Evolutionary conservation across 2,113 vertebrate species (phyloP).

Genomic region (Bubo blakistoni): DNA sequence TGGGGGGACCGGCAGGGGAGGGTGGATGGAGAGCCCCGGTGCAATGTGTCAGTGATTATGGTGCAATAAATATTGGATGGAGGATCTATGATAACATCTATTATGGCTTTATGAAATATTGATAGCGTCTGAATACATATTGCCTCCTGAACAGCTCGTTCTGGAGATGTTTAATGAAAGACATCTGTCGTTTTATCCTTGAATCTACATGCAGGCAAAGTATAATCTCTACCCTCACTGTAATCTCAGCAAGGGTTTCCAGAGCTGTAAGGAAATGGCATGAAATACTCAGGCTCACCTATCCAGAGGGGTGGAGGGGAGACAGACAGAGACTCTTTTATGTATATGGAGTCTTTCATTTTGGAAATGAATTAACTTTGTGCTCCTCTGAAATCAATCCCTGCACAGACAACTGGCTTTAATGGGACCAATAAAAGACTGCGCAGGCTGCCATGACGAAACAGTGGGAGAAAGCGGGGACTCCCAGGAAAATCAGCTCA

Average conservation of each 20-base stretch:
- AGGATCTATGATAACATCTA: constrained; percentile 68
- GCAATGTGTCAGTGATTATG: constrained; percentile 30
- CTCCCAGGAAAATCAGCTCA: background rate
- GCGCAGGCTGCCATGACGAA: background rate
- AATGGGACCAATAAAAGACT: background rate
- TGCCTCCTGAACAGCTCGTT: constrained; percentile 65
- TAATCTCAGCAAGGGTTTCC: background rate
- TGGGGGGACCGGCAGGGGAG: background rate
- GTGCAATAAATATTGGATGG: constrained; percentile 63
- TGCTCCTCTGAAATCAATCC: background rate
- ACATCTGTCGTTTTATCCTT: constrained; percentile 65
- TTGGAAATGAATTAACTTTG: background rate
- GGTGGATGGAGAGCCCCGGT: background rate
- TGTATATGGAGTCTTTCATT: background rate
- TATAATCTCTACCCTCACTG: background rate
- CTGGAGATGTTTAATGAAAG: constrained; percentile 70
- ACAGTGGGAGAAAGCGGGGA: background rate
- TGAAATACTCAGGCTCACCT: background rate
- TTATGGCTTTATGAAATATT: constrained; percentile 69
- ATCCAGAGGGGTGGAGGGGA: background rate
- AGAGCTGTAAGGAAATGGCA: background rate
- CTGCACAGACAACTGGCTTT: background rate
- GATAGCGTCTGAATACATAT: constrained; percentile 66
- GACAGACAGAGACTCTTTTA: background rate
- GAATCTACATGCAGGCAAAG: constrained; percentile 15